Conservation (phyloP, 2,888 invertebrate species). For the Caenorhabditis japonica region DNA sequence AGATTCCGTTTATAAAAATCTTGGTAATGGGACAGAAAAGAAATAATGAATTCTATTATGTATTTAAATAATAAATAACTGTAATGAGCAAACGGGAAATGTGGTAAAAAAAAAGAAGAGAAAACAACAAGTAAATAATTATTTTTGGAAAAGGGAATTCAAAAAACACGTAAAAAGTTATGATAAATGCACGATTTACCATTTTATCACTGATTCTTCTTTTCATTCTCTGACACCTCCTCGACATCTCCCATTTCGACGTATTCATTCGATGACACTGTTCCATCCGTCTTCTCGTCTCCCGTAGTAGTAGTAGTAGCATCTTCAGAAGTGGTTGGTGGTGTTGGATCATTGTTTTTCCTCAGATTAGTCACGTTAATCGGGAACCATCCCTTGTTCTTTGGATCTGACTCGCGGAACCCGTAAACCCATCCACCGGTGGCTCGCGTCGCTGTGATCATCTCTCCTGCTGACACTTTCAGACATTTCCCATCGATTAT, state of each 20-base stretch:
- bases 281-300: conserved; percentile 15
- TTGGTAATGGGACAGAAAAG: conserved; percentile 6
- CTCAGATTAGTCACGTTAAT: conserved; percentile 32
- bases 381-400: conserved; percentile 65
- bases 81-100: too few relatives aligned
- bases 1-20: too few relatives aligned
- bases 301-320: neutral
- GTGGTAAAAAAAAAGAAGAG: neutral
- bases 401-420: conserved; percentile 40
- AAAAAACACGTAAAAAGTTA: neutral
- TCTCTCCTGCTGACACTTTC: conserved; percentile 61
- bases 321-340: conserved; percentile 1
- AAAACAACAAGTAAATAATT: conserved; percentile 7
- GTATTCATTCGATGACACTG: conserved; percentile 15
- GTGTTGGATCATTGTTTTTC: neutral
- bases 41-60: too few relatives aligned
- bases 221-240: conserved; percentile 15
- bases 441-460: conserved; percentile 64
- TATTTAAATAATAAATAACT: too few relatives aligned
- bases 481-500: conserved; percentile 64
- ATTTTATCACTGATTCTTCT: conserved; percentile 31
- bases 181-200: neutral
- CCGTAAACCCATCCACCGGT: conserved; percentile 69
- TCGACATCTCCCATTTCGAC: too few relatives aligned
- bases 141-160: too few relatives aligned